Evolutionary conservation across 1,140 invertebrate genomes (phyloP), one percentile per base, ranked within the genome.

Genomic region (Zophobas morio): DNA sequence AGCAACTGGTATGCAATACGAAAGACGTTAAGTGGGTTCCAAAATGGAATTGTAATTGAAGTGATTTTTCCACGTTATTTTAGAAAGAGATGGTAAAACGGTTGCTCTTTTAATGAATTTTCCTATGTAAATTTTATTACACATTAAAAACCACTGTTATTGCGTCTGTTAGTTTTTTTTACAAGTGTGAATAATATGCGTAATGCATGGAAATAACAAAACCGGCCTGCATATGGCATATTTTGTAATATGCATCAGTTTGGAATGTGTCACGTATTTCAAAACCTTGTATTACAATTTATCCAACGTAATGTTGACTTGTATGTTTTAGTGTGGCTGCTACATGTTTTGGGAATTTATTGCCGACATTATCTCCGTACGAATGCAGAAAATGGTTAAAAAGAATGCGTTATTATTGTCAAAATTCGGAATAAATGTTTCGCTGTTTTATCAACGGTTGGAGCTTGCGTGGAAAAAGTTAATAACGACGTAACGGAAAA

Each of bases 201-300:
- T 33, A 34, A 0, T 36, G 54, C 54, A 57, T 57, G 33, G 35
- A 1, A 57, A 57, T 57, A 57, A 46, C 42, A 66, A 66, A 66
- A 66, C 6, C 6, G 6, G 8, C 6, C 37, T 37, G n/a, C 4
- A 47, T 40, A 40, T 39, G n/a, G 60, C 60, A 66, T 42, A 66
- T 66, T 66, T 39, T 66, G 39, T 66, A 66, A 66, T 66, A 46
- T 66, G 60, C 60, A 40, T 42, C 39, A 33, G 60, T 66, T 66
- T 39, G 60, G 33, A 66, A 66, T 66, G 60, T 66, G 60, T 66
- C 60, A 66, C 60, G 60, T 66, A 66, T 66, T 66, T 66, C 60
- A 66, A 20, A 20, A 66, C 60, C 60, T 66, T 66, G 60, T 66
- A 66, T 66, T 66, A 66, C 60, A 66, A 66, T 66, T 66, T 66